These are phyloP conservation scores for Aphidoletes aphidimyza DNA, from an alignment of 2,888 invertebrate genomes.

Conservation along the genomic window DNA sequence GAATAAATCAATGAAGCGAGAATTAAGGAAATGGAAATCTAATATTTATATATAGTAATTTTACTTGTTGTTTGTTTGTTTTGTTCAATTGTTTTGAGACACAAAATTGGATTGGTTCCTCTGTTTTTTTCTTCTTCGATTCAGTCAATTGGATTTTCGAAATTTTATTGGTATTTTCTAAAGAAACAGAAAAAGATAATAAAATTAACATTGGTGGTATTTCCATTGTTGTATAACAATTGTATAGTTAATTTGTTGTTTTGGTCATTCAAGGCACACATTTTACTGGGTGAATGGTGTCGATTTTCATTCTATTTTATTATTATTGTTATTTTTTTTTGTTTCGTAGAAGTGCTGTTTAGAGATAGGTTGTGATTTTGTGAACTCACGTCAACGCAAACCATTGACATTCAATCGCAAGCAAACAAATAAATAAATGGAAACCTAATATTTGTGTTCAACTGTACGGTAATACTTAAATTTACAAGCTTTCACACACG, in stretches of 20 bases:
- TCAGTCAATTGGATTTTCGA: constrained; percentile 33
- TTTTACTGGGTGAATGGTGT: neutral
- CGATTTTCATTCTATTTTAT: neutral
- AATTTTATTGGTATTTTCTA: neutral
- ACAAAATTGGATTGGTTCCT: neutral
- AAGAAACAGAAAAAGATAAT: no score
- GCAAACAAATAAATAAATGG: constrained; percentile 8
- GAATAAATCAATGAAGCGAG: neutral
- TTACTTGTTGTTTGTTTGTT: neutral
- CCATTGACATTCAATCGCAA: neutral
- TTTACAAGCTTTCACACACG: no score
- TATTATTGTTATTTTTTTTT: neutral
- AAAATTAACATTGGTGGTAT: neutral
- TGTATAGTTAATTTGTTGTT: neutral
- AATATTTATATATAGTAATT: constrained; percentile 9
- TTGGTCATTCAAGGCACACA: neutral
- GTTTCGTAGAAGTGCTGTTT: neutral
- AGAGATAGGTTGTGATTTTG: neutral
- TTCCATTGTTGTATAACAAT: neutral
- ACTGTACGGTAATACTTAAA: neutral
- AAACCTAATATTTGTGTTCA: constrained; percentile 52
- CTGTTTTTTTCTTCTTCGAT: no score
- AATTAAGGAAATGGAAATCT: neutral
- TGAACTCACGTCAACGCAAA: no score
- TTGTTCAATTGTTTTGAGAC: neutral